These are phyloP conservation scores for Pseudomyrmex sp. DNA, from an alignment of 1,140 invertebrate species.

Conservation along the genomic window DNA sequence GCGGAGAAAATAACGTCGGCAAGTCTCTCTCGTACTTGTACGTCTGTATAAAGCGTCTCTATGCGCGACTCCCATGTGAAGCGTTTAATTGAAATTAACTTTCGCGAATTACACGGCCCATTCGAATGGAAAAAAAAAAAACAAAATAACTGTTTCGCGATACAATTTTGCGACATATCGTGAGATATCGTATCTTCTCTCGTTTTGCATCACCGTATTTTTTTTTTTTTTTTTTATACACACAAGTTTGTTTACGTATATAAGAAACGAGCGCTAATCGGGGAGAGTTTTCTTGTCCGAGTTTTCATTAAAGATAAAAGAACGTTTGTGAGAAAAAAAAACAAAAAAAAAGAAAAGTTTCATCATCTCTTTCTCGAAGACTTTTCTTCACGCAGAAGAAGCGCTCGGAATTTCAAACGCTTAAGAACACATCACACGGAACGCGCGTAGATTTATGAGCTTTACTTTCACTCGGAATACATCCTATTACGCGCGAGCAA, in stretches of 20 bases:
- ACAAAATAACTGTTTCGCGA: neutral
- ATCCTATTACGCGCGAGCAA: slow-evolving; percentile 22
- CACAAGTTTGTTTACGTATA: too few species aligned
- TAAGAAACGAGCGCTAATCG: too few species aligned
- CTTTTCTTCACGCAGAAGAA: neutral
- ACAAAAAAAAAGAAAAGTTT: too few species aligned
- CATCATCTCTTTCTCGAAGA: too few species aligned
- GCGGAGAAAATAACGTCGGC: slow-evolving; percentile 34
- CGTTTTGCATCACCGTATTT: too few species aligned
- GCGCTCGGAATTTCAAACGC: neutral
- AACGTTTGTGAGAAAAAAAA: too few species aligned
- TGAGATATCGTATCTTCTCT: neutral
- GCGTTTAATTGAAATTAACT: slow-evolving; percentile 14
- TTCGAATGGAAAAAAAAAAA: neutral
- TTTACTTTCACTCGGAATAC: slow-evolving; percentile 46
- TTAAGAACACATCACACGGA: neutral
- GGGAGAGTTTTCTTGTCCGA: neutral
- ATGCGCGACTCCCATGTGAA: neutral
- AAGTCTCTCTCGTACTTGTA: neutral
- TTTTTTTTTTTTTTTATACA: too few species aligned
- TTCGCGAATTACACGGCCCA: neutral
- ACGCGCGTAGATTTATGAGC: slow-evolving; percentile 24
- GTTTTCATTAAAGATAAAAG: neutral
- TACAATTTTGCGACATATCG: neutral
- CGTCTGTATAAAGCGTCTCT: neutral